Conservation (phyloP, 1,140 invertebrate species). For the Lanistes nyassanus region DNA sequence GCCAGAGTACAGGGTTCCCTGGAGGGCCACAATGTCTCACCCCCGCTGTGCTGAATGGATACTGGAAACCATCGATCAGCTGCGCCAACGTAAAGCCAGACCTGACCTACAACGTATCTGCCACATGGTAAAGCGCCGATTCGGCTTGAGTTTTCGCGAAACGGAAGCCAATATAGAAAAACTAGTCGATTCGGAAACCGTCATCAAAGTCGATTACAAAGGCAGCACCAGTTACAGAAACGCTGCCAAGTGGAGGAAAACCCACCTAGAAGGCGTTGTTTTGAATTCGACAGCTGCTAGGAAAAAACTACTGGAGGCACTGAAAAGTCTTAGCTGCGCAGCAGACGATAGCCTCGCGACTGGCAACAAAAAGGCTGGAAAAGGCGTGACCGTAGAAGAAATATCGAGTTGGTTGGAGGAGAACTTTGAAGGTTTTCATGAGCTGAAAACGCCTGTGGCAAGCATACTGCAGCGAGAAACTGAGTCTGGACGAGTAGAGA, state of each 20-base stretch:
- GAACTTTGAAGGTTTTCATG: constrained; percentile 34
- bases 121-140: constrained; percentile 80
- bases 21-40: constrained; percentile 12
- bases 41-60: constrained; percentile 76
- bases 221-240: constrained; percentile 85
- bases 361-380: constrained; percentile 4
- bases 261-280: constrained; percentile 45
- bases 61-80: constrained; percentile 85
- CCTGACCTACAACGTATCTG: constrained; percentile 85
- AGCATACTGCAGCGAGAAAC: constrained; percentile 59
- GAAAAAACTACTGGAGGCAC: constrained; percentile 52
- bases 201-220: constrained; percentile 88
- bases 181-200: constrained; percentile 79
- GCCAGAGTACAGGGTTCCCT: background rate
- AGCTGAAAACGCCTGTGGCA: constrained; percentile 43
- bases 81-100: constrained; percentile 82
- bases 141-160: constrained; percentile 76
- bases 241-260: constrained; percentile 71
- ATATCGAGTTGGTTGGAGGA: constrained; percentile 48
- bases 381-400: constrained; percentile 35
- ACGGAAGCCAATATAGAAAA: constrained; percentile 80
- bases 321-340: constrained; percentile 32
- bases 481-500: constrained; percentile 44
- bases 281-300: constrained; percentile 56
- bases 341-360: background rate